Conservation (phyloP, 2,113 vertebrate genomes). For the Procavia capensis region DNA sequence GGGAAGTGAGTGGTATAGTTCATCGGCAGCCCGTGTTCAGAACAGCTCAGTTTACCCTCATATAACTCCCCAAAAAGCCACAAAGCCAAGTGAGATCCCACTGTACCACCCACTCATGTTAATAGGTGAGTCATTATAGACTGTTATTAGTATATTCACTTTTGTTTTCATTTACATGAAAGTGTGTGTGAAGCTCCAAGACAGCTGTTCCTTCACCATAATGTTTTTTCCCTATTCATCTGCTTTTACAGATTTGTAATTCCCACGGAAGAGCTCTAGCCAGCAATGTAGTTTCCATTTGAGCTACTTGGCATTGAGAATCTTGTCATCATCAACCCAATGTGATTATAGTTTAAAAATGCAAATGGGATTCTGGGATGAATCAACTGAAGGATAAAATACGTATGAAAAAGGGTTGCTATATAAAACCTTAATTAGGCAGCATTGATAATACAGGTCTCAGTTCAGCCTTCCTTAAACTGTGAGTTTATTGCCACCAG, state of each 20-base stretch:
- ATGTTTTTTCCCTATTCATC: conserved; percentile 44
- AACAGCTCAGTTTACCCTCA: not conserved
- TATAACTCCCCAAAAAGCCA: not conserved
- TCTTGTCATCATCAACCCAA: conserved; percentile 52
- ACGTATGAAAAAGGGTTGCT: conserved; percentile 56
- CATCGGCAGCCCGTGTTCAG: not conserved
- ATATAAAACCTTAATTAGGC: conserved; percentile 56
- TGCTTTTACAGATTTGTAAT: conserved; percentile 62
- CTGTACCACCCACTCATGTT: not conserved
- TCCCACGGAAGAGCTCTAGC: conserved; percentile 57
- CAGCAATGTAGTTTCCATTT: conserved; percentile 58
- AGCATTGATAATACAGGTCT: conserved; percentile 12
- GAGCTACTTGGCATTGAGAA: conserved; percentile 62
- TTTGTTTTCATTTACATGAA: conserved; percentile 37
- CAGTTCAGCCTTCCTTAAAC: conserved; percentile 39
- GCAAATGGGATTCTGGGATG: conserved; percentile 60
- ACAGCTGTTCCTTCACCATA: conserved; percentile 56
- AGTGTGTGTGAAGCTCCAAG: not conserved
- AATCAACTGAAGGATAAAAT: conserved; percentile 63
- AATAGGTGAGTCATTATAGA: not conserved
- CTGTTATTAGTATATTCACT: not conserved
- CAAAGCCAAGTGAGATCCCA: not conserved
- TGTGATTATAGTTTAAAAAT: conserved; percentile 73
- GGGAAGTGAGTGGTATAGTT: not conserved
- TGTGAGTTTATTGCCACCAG: conserved; percentile 30